A percentile compares a stretch with the other conserved stretches of the same genome.
These are phyloP conservation scores for Lepidonotus clava DNA, from an alignment of 2,888 invertebrate genomes.

Conservation along the genomic window DNA sequence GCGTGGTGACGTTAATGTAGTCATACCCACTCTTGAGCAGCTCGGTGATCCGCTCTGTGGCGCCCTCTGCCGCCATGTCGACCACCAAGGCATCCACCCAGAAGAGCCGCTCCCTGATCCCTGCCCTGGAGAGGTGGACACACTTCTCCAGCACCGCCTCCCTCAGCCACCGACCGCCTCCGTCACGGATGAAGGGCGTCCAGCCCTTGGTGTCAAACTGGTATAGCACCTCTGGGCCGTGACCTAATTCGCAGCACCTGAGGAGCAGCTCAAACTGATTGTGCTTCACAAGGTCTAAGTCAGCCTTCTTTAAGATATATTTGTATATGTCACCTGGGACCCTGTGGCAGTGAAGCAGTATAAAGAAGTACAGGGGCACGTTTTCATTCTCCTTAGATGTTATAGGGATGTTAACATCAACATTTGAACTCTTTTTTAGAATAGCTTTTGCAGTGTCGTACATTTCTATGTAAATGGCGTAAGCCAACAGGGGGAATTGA, in stretches of 20 bases:
- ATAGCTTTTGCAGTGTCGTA: neutral
- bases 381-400: neutral
- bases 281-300: neutral
- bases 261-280: neutral
- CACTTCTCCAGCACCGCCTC: neutral
- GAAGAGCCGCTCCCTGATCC: neutral
- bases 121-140: neutral
- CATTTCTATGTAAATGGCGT: neutral
- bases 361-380: neutral
- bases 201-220: neutral
- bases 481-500: neutral
- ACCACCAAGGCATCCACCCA: conserved; percentile 12
- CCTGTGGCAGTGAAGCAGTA: neutral
- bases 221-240: conserved; percentile 24
- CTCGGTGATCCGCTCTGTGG: neutral
- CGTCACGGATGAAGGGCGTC: neutral
- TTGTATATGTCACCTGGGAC: conserved; percentile 16
- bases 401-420: neutral
- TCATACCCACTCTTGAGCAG: conserved; percentile 1
- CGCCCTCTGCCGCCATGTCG: neutral
- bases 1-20: neutral
- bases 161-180: neutral
- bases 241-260: neutral
- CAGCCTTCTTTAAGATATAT: neutral
- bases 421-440: neutral